Conservation (phyloP, 2,888 invertebrate genomes). For the Pedicia rivosa region DNA sequence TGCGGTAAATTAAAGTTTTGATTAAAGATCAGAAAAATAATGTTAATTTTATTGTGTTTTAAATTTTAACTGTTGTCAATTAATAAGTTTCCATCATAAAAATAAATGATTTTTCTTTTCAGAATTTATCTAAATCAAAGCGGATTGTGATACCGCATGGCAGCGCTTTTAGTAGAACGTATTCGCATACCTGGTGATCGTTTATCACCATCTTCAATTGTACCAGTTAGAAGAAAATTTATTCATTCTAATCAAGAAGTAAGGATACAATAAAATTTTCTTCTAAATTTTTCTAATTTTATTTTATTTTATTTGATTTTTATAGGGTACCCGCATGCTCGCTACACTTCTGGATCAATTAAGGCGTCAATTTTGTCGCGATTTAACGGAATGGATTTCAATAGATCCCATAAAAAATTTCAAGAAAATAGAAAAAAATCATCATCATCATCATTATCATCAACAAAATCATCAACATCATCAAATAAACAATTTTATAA, state of each 20-base stretch:
- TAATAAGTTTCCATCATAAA: too few species aligned
- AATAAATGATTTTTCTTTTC: too few species aligned
- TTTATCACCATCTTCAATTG: slow-evolving; percentile 12
- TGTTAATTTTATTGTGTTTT: too few species aligned
- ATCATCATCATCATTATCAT: neutral
- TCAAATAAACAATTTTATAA: neutral
- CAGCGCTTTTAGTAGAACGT: slow-evolving; percentile 14
- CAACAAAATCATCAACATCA: neutral
- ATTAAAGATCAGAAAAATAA: too few species aligned
- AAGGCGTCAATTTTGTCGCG: slow-evolving; percentile 28
- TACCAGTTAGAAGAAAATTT: slow-evolving; percentile 13
- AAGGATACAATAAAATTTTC: slow-evolving; percentile 5
- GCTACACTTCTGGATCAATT: slow-evolving; percentile 13
- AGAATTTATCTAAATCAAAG: slow-evolving; percentile 3
- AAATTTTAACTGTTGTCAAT: too few species aligned
- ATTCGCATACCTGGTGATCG: slow-evolving; percentile 14
- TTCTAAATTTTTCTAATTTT: neutral
- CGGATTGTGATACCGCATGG: slow-evolving; percentile 14
- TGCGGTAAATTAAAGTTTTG: too few species aligned
- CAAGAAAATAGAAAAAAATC: neutral
- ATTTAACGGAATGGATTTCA: slow-evolving; percentile 33
- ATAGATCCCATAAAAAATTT: neutral
- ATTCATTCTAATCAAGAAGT: slow-evolving; percentile 11
- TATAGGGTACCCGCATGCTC: slow-evolving; percentile 15
- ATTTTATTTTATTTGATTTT: slow-evolving; percentile 1